A percentile compares a stretch with the other conserved stretches of the same genome.
Evolutionary conservation across 2,113 vertebrate genomes (phyloP).

Genomic region (Psittacara wagleri): DNA sequence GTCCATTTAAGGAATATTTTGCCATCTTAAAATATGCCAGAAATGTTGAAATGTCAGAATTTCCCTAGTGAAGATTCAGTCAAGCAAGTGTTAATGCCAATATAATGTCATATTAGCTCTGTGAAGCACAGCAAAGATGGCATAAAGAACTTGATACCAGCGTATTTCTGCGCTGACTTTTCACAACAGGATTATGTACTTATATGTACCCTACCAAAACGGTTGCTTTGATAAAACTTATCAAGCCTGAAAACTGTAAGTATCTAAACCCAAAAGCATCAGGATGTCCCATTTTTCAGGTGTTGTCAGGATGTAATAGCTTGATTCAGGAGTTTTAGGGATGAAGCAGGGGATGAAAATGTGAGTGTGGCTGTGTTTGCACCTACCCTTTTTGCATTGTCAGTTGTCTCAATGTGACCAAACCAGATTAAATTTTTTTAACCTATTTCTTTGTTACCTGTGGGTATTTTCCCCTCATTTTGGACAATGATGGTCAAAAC

Average conservation of each 20-base stretch:
- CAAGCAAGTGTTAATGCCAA: not conserved
- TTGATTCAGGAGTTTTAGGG: not conserved
- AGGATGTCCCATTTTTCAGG: not conserved
- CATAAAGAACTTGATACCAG: not conserved
- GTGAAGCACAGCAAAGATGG: not conserved
- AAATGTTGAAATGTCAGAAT: not conserved
- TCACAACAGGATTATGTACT: not conserved
- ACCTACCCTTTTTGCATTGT: not conserved
- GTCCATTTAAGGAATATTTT: not conserved
- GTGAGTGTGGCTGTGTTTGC: not conserved
- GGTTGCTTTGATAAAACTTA: not conserved
- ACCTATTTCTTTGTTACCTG: not conserved
- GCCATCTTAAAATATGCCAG: not conserved
- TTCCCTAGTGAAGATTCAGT: not conserved
- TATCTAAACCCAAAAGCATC: not conserved
- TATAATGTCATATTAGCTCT: not conserved
- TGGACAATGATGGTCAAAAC: not conserved
- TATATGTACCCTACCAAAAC: not conserved
- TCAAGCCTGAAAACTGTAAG: not conserved
- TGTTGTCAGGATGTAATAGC: rapidly evolving
- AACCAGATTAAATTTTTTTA: not conserved
- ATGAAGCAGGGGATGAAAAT: not conserved
- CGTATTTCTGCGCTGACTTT: not conserved
- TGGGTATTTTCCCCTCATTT: not conserved
- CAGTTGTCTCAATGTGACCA: not conserved